Evolutionary conservation across 2,888 invertebrate genomes (phyloP), one percentile per base, ranked within the genome.

Genomic region (Antitype chi): DNA sequence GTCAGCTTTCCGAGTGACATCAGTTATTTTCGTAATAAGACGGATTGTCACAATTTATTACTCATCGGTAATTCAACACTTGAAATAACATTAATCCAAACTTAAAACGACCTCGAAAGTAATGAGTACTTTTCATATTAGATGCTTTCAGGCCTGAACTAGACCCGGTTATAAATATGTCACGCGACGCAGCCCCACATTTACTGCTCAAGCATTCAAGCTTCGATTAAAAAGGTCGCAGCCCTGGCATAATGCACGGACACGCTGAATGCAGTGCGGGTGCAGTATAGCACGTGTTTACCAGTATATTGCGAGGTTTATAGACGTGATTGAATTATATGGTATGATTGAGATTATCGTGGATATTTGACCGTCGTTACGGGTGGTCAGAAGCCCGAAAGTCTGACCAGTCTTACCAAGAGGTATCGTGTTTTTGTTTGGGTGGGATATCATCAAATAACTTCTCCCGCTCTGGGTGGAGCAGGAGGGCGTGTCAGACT

Each of bases 141-240:
- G 6, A 55, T 23, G 55, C 13, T 28, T 78, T 64, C 55, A 52
- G 43, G n/a, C 15, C 47, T 72, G 57, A 78, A 72, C 78, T 74
- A 75, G 66, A 80, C 60, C 80, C 17, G 9, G 17, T 78, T 64
- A 59, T 47, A 57, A 75, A 62, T 63, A 63, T 75, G 75, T 75
- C 80, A 80, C 60, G 67, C 49, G 28, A 67, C 52, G 49, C 79
- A 70, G 52, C 57, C 66, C 60, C 63, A 52, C 57, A 32, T 70
- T 60, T 17, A n/a, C 73, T 64, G 25, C 52, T 79, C 55, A 52
- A 70, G 69, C 55, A 80, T 78, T 66, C 78, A 69, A 55, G 74
- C 66, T 74, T 47, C 59, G 64, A 78, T n/a, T 55, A 17, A 32
- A 74, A 79, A 80, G 80, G 57, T 68, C 47, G 47, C 57, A 75